Evolutionary conservation across 1,140 invertebrate genomes (phyloP), one percentile per base, ranked within the genome.

Genomic region (Branchinecta lynchi): DNA sequence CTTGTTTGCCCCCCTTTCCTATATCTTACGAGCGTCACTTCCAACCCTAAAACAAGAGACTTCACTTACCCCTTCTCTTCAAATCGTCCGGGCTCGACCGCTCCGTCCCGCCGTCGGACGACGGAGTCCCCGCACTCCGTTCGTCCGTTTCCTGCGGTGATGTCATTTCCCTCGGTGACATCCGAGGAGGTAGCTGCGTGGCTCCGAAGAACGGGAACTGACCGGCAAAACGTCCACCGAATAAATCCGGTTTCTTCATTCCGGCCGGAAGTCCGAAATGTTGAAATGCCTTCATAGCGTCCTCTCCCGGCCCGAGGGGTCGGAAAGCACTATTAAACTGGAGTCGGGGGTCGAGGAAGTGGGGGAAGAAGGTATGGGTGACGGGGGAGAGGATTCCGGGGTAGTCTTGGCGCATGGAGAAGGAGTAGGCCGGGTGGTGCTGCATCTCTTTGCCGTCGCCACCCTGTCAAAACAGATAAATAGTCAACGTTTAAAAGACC

Each of bases 101-200:
- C 66, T 71, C 71, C 3, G 71, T 71, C 10, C 69, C 71, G 3
- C 67, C 71, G 20, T 71, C 71, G 3, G 71, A 71, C 8, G 68
- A 69, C 12, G 71, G 71, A 60, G 71, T 71, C 7, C 68, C 71
- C n/a, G 68, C 68, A 60, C 51, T 60, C 17, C 51, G 51, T 60
- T 60, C 51, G 51, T 60, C 51, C 32, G 32, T 32, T 60, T 60
- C 51, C 17, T 60, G 51, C 6, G 51, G 51, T 15, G 51, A 60
- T 3, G 51, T 12, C 51, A 60, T 60, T 20, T 60, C 51, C 17
- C 51, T 12, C 6, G 51, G 51, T 15, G 51, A 60, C 51, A 60
- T 60, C 17, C 51, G 12, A 15, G 51, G 51, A 15, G 51, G 51
- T 20, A 60, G 6, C 17, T 60, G 51, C 51, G 51, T 60, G 3